Base-by-base conservation (phyloP, 35 echinoderm and acorn worm species). In the Apostichopus japonicus region DNA sequence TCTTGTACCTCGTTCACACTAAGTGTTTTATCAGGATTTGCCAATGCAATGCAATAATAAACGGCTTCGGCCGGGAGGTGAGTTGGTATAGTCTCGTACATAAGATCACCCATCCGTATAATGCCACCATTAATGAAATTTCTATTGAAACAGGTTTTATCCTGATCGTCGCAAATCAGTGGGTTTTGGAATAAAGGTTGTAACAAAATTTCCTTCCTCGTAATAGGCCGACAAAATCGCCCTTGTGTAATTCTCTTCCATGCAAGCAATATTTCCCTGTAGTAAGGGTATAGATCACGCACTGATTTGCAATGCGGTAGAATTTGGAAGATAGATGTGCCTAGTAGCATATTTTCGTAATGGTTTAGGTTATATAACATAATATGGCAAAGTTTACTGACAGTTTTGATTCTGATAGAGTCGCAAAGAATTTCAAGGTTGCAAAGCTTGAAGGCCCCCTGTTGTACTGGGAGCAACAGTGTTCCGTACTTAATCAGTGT, bases 101-200 rank as follows among this genome's bases (percentile, higher is more conserved):
- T 33, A 33, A 33, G 27, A 33, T 33, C 27, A 2, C 27, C 27
- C 27, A 33, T 2, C 27, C 27, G 27, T 33, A 33, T 33, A 33
- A 33, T 33, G 27, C 27, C 27, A 1, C 27, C 27, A 33, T 33
- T 2, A 33, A 33, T 33, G 27, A 33, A 33, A 33, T 33, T 33
- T 33, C 0, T 33, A 33, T 33, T 33, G 27, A 33, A 33, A 33
- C 1, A 33, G 27, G 27, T 78, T 19, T 78, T 78, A 33, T 33
- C 77, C 5, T 78, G 6, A 6, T 5, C 5, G 21, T 78, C 77
- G 4, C 77, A 10, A 22, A 78, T 7, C 6, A 78, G 17, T 22
- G 23, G 77, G 17, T 78, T 78, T 9, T 78, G 77, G 17, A 78
- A 78, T 7, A 78, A 33, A 13, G 77, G 77, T 78, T 78, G 77